These are phyloP conservation scores for Thymallus thymallus DNA, from an alignment of 2,113 vertebrate genomes.

Conservation along the genomic window DNA sequence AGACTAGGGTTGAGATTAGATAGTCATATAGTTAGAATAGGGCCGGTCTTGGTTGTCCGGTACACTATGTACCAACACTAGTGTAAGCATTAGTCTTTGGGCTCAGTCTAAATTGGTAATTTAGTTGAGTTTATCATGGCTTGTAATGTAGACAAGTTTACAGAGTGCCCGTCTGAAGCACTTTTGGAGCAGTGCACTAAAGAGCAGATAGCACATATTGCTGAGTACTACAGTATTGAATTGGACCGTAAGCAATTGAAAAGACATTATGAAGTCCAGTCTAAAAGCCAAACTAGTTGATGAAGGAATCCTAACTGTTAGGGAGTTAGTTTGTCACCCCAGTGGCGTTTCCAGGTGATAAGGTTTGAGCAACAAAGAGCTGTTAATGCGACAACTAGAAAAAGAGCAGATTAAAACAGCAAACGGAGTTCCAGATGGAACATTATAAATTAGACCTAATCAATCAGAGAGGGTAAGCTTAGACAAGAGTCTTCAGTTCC, in stretches of 20 bases:
- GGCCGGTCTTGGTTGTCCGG: too few relatives aligned
- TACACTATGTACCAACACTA: too few relatives aligned
- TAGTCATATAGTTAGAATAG: too few relatives aligned
- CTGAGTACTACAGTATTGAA: background rate
- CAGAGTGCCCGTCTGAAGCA: too few relatives aligned
- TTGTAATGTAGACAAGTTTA: too few relatives aligned
- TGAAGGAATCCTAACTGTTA: background rate
- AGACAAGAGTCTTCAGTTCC: too few relatives aligned
- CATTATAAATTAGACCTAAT: background rate
- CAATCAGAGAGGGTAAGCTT: background rate
- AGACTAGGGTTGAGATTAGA: too few relatives aligned
- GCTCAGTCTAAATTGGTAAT: too few relatives aligned
- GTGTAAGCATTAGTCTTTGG: too few relatives aligned
- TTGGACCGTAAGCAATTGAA: background rate
- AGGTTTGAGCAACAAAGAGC: background rate
- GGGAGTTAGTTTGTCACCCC: background rate
- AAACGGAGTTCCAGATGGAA: background rate
- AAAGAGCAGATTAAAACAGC: background rate
- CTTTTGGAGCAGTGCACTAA: too few relatives aligned
- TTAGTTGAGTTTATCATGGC: too few relatives aligned
- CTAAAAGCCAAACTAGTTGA: background rate
- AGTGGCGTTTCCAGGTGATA: background rate
- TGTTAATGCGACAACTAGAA: background rate
- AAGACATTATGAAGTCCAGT: background rate
- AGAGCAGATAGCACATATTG: too few relatives aligned